A percentile compares a stretch with the other conserved stretches of the same genome.
Evolutionary conservation across 2,113 vertebrate genomes (phyloP).

Genomic region (Corythoichthys haematopterus): DNA sequence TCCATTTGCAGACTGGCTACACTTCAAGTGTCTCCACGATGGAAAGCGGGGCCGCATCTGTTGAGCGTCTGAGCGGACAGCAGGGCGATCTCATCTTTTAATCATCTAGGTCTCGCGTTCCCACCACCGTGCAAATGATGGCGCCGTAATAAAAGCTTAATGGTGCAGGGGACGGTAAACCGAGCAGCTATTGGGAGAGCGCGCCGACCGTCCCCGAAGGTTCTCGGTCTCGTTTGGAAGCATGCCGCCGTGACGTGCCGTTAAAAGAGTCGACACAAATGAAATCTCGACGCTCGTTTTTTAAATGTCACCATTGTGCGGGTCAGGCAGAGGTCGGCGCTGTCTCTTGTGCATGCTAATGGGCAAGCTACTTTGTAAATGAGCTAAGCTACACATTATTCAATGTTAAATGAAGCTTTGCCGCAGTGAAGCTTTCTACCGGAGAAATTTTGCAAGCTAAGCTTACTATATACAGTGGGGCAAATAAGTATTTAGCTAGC

Average conservation of each 20-base stretch:
- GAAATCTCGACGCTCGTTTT: slow-evolving; percentile 36
- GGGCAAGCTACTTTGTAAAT: not conserved
- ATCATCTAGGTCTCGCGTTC: slow-evolving; percentile 37
- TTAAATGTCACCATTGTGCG: slow-evolving; percentile 46
- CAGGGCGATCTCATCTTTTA: slow-evolving; percentile 18
- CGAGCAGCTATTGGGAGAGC: slow-evolving; percentile 36
- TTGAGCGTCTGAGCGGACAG: slow-evolving; percentile 8
- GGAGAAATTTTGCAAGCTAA: not conserved
- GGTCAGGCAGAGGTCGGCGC: slow-evolving; percentile 52
- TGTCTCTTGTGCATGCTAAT: slow-evolving; percentile 13
- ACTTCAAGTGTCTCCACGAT: not conserved
- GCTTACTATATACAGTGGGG: too few species aligned
- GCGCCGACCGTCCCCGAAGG: slow-evolving; percentile 28
- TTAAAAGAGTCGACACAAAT: slow-evolving; percentile 12
- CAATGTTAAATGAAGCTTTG: not conserved
- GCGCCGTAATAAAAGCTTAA: slow-evolving; percentile 53
- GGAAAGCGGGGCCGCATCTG: slow-evolving; percentile 25
- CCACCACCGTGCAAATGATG: slow-evolving; percentile 49
- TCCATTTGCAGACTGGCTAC: not conserved
- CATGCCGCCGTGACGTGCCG: slow-evolving; percentile 25
- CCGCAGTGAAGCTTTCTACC: not conserved
- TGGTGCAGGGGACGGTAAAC: slow-evolving; percentile 46
- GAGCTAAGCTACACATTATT: not conserved
- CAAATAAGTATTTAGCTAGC: too few species aligned
- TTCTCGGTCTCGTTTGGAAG: slow-evolving; percentile 42